These are phyloP conservation scores for Cherax quadricarinatus DNA, from an alignment of 1,140 invertebrate genomes.

Conservation along the genomic window DNA sequence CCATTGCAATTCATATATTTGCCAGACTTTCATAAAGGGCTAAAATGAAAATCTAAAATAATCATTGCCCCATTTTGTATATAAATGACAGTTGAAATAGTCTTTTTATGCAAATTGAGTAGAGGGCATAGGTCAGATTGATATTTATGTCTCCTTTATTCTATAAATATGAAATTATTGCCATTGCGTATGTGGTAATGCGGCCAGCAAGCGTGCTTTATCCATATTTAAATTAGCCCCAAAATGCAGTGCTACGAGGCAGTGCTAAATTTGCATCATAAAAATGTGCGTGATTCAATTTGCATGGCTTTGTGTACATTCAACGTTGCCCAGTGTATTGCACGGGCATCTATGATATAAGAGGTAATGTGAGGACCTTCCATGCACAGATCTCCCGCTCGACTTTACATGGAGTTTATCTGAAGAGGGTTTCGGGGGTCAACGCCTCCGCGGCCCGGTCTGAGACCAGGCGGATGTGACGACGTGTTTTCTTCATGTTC, in stretches of 20 bases:
- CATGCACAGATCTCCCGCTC: too few relatives aligned
- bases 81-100: not conserved
- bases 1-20: not conserved
- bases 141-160: not conserved
- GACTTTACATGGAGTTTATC: too few relatives aligned
- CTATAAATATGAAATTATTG: not conserved
- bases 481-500: too few relatives aligned
- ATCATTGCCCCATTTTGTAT: not conserved
- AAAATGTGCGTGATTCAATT: not conserved
- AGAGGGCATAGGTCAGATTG: not conserved
- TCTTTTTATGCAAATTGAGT: not conserved
- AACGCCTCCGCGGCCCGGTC: too few relatives aligned
- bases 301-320: too few relatives aligned
- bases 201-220: not conserved
- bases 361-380: too few relatives aligned
- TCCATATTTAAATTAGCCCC: not conserved
- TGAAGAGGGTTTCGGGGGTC: too few relatives aligned
- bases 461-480: too few relatives aligned
- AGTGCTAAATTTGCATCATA: not conserved
- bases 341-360: too few relatives aligned
- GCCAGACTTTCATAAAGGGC: not conserved
- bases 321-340: too few relatives aligned
- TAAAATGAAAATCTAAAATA: not conserved
- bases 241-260: too few relatives aligned
- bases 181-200: too few relatives aligned